phyloP scores from a whole-genome alignment of 1,140 invertebrate species.

The Drosophila simulans region DNA sequence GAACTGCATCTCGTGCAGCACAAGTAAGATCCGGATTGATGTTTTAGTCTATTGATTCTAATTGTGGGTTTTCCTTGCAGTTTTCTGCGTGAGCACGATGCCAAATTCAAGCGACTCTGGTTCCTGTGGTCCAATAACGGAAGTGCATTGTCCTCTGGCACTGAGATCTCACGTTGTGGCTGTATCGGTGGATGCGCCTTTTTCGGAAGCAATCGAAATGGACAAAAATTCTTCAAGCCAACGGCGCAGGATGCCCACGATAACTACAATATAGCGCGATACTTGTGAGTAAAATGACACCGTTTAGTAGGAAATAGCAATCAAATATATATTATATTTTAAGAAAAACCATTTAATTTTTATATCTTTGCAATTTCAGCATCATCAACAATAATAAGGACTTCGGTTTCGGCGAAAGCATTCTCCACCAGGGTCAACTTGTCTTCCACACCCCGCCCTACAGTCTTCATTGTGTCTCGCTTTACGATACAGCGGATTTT shows the following conservation, averaged over 20 bases:
- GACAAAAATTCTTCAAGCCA: constrained; percentile 94
- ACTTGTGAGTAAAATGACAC: constrained; percentile 85
- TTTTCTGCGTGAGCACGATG: constrained; percentile 95
- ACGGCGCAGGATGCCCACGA: constrained; percentile 91
- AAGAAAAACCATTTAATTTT: neutral
- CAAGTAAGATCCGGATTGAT: constrained; percentile 85
- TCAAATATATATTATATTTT: neutral
- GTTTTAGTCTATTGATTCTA: neutral
- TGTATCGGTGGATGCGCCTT: constrained; percentile 98
- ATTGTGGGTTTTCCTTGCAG: constrained; percentile 63
- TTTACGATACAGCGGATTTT: constrained; percentile 88
- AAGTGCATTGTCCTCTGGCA: constrained; percentile 69
- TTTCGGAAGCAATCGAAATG: constrained; percentile 96
- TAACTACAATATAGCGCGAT: constrained; percentile 92
- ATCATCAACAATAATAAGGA: constrained; percentile 86
- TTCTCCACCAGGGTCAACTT: constrained; percentile 94
- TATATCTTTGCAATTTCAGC: constrained; percentile 27
- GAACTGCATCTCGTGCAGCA: constrained; percentile 92
- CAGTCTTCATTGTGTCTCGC: constrained; percentile 90
- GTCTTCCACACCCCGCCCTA: constrained; percentile 96
- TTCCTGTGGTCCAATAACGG: constrained; percentile 94
- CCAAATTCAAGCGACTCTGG: constrained; percentile 94
- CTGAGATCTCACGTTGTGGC: constrained; percentile 90
- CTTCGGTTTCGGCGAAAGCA: constrained; percentile 96
- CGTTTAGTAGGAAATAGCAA: neutral